These are phyloP conservation scores for Hycleus phaleratus DNA, from an alignment of 1,140 invertebrate genomes.

Conservation along the genomic window DNA sequence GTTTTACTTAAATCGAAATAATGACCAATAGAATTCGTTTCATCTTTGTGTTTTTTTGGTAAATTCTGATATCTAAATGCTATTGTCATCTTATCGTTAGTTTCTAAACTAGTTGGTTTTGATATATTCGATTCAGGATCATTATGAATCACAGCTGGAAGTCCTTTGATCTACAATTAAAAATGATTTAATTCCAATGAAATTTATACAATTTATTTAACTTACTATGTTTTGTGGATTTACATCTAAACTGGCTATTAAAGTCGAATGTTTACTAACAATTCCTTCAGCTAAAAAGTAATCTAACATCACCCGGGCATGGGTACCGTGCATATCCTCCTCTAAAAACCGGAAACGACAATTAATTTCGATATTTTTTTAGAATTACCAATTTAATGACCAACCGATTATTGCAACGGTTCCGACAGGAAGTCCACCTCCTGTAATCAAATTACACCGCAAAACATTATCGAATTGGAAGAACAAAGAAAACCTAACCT, in stretches of 20 bases:
- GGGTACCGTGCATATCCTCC: conserved; percentile 68
- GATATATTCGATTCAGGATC: conserved; percentile 19
- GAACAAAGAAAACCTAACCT: conserved; percentile 24
- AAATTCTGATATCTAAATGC: conserved; percentile 80
- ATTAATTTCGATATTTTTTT: conserved; percentile 1
- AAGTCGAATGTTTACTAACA: conserved; percentile 59
- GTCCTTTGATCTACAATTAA: conserved; percentile 33
- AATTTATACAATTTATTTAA: conserved; percentile 3
- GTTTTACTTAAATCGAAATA: conserved; percentile 71
- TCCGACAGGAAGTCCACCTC: conserved; percentile 54
- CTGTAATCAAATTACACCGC: conserved; percentile 32
- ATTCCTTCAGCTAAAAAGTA: conserved; percentile 79
- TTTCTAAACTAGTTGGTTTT: conserved; percentile 39
- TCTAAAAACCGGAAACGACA: conserved; percentile 52
- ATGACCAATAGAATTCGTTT: conserved; percentile 51
- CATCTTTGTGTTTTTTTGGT: conserved; percentile 37
- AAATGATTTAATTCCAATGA: not conserved
- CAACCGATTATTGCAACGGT: conserved; percentile 52
- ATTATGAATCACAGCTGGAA: conserved; percentile 42
- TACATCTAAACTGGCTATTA: conserved; percentile 64
- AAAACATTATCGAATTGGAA: conserved; percentile 4
- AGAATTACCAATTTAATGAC: conserved; percentile 15
- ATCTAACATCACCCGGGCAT: conserved; percentile 66
- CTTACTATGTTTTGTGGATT: conserved; percentile 55
- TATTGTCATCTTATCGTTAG: conserved; percentile 64